phyloP scores from a whole-genome alignment of 2,888 invertebrate genomes.

The Amblyjoppa proteus region DNA sequence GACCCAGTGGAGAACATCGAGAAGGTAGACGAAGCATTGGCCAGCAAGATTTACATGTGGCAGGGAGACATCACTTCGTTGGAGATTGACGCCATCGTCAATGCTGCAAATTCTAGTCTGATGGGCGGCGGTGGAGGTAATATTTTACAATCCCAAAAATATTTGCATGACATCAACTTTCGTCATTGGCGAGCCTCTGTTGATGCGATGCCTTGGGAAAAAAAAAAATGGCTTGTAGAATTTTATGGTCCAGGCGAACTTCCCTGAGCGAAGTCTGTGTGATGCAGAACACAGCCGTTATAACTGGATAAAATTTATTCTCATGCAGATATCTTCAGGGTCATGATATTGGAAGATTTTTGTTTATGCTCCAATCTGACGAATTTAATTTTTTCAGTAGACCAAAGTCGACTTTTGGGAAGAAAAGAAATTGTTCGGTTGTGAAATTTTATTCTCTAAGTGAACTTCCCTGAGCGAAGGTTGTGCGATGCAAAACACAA shows the following conservation, averaged over 20 bases:
- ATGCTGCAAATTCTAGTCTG: conserved; percentile 93
- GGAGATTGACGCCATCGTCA: conserved; percentile 95
- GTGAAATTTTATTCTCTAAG: no score
- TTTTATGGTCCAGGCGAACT: neutral
- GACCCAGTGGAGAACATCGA: conserved; percentile 68
- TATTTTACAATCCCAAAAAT: neutral
- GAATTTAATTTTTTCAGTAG: no score
- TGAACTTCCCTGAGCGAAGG: neutral
- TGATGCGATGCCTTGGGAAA: neutral
- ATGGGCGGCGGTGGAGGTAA: conserved; percentile 92
- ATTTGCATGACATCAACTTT: neutral
- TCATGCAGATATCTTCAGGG: no score
- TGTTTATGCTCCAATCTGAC: no score
- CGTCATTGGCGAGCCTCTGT: neutral
- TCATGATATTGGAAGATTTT: no score
- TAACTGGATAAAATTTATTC: no score
- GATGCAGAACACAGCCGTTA: no score
- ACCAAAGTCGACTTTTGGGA: neutral
- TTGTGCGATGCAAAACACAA: no score
- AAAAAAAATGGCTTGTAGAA: neutral
- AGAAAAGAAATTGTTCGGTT: neutral
- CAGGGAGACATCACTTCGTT: conserved; percentile 94
- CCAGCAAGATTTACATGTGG: conserved; percentile 89
- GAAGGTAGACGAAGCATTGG: conserved; percentile 80
- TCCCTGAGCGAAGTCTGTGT: neutral